Base-by-base conservation (phyloP, 2,113 vertebrate genomes). In the Phylloscopus trochilus region DNA sequence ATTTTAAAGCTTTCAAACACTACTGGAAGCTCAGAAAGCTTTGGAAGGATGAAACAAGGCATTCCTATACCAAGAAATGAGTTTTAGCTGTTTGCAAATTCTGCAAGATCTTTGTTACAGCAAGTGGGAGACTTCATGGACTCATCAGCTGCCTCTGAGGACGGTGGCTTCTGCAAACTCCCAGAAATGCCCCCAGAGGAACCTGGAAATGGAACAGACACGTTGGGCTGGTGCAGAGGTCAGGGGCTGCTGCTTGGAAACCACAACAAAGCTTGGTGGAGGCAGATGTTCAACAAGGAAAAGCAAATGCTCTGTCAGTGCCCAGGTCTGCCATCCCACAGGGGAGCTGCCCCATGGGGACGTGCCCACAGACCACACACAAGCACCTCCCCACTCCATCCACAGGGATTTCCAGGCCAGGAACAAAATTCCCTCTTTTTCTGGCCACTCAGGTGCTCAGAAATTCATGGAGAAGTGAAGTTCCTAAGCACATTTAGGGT, bases 291-390 rank as follows among this genome's bases (percentile, higher is more conserved):
- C 10, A 9, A 26, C 59, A 39, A 35, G n/a, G 39, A 68, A 41
- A 18, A 83, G 53, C 56, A 70, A 81, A n/a, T 0, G 7, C 43
- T 47, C 24, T 11, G 13, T 1, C 1, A 15, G 66, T 10, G 69
- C 82, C 68, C 35, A 24, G 59, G 63, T 33, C 55, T 11, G 31
- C 0, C 0, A 23, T 27, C 52, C 10, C 0, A 1, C 1, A 18
- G 58, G 22, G 24, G 58, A 33, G 22, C 4, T 8, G 23, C 14
- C 11, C 2, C 5, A 27, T 3, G 18, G 3, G 11, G 30, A 31
- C 0, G 0, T 21, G 37, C 31, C 46, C 47, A 2, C 1, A 4
- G 2, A 13, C 24, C 28, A 10, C 6, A 2, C 15, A 4, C 2
- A 0, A 5, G 27, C 6, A 1, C 16, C 66, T 43, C 52, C 49